Evolutionary conservation across 2,797 vertebrate species (phyloP).

Genomic region (Valencia hispanica): DNA sequence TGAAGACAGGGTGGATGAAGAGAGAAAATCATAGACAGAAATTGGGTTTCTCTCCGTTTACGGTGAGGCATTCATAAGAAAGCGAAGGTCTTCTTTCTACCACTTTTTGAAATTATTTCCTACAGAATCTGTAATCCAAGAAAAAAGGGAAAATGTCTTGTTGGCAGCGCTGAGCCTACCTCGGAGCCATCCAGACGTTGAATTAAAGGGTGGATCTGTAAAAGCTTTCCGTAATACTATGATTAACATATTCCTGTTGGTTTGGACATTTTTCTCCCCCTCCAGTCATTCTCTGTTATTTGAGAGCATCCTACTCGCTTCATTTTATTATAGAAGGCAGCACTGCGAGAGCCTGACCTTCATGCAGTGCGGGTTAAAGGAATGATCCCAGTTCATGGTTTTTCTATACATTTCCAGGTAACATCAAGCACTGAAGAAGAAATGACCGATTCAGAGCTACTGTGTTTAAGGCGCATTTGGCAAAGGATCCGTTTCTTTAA

Average conservation of each 20-base stretch:
- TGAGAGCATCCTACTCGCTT: constrained; percentile 26
- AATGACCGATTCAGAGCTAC: neutral
- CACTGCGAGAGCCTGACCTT: neutral
- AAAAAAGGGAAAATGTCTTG: constrained; percentile 52
- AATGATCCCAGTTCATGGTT: neutral
- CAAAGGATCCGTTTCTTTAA: neutral
- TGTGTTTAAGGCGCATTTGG: too few species aligned
- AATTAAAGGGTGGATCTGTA: constrained; percentile 71
- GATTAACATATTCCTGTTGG: constrained; percentile 67
- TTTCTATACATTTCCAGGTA: neutral
- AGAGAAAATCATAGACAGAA: neutral
- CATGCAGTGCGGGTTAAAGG: neutral
- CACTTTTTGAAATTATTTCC: neutral
- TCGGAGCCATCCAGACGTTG: constrained; percentile 47
- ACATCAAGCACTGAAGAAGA: neutral
- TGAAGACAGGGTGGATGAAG: constrained; percentile 29
- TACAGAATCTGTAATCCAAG: neutral
- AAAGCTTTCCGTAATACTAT: constrained; percentile 64
- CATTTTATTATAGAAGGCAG: constrained; percentile 25
- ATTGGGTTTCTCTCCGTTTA: constrained; percentile 34
- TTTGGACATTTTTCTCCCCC: constrained; percentile 36
- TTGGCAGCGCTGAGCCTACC: constrained; percentile 60
- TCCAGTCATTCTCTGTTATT: constrained; percentile 43
- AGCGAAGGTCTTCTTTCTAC: neutral
- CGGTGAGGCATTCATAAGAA: neutral